Conservation (phyloP, 2,797 vertebrate genomes). For the Epinephelus coioides region DNA sequence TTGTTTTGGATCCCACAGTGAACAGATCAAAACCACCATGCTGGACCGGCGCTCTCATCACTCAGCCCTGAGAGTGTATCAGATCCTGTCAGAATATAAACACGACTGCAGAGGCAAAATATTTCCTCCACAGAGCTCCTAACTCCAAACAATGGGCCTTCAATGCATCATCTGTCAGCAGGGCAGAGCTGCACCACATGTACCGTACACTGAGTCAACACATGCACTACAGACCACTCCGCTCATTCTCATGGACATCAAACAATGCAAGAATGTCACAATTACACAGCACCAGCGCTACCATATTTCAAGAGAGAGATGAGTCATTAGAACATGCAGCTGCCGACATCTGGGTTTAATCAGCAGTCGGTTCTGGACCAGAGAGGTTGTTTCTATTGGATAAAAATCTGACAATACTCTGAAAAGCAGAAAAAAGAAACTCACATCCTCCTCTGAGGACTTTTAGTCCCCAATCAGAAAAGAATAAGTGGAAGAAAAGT, state of each 20-base stretch:
- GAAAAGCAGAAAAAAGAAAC: not conserved
- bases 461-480: not conserved
- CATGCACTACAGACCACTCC: constrained; percentile 45
- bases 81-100: constrained; percentile 61
- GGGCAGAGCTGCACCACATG: constrained; percentile 41
- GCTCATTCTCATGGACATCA: constrained; percentile 48
- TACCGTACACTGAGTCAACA: constrained; percentile 25
- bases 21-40: constrained; percentile 42
- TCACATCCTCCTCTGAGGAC: constrained; percentile 9
- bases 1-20: not conserved
- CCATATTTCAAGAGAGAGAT: constrained; percentile 47
- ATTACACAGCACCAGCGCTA: constrained; percentile 12
- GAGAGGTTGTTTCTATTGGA: constrained; percentile 38
- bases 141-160: constrained; percentile 38
- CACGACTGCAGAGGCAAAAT: constrained; percentile 54
- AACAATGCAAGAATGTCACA: constrained; percentile 45
- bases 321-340: constrained; percentile 34
- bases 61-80: constrained; percentile 29
- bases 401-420: constrained; percentile 11
- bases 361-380: constrained; percentile 2
- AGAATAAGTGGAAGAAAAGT: not conserved
- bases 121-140: constrained; percentile 38
- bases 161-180: constrained; percentile 47
- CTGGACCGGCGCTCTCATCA: constrained; percentile 30
- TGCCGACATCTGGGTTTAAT: constrained; percentile 45